phyloP scores from a whole-genome alignment of 2,113 vertebrate species.

The Centropus unirufus region DNA sequence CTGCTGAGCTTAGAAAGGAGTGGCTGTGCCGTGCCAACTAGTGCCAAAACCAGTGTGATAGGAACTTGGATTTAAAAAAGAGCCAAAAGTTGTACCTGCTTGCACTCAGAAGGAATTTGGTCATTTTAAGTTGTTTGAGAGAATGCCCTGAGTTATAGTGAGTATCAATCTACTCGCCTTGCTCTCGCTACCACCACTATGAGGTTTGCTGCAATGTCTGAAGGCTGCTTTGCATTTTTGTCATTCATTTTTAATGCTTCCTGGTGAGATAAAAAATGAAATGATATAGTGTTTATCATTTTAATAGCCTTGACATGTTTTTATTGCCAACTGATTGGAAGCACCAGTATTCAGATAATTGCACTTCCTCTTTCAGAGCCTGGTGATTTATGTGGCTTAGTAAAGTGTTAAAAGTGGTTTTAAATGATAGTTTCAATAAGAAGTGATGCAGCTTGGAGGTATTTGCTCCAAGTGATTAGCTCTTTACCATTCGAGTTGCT shows the following conservation, averaged over 20 bases:
- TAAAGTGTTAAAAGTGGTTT: neutral
- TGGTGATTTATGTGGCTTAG: neutral
- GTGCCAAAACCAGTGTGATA: too few species aligned
- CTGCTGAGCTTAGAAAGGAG: neutral
- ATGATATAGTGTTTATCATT: neutral
- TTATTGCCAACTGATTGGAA: neutral
- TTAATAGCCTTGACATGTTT: neutral
- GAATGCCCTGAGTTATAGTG: neutral
- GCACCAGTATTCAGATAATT: neutral
- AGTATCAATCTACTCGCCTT: neutral
- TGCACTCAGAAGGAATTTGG: neutral
- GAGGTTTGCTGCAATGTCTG: neutral
- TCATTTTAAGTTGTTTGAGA: neutral
- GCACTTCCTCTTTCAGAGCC: neutral
- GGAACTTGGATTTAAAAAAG: neutral
- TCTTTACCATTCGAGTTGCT: neutral
- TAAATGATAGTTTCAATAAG: neutral
- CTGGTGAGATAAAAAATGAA: neutral
- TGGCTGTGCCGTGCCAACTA: neutral
- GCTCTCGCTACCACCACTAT: neutral
- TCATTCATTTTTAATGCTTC: conserved; percentile 21
- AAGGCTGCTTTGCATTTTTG: conserved; percentile 17
- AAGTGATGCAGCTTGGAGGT: neutral
- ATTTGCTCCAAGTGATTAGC: neutral
- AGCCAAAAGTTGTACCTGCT: neutral